Evolutionary conservation across 1,140 invertebrate genomes (phyloP), one percentile per base, ranked within the genome.

Genomic region (Eumaeus atala): DNA sequence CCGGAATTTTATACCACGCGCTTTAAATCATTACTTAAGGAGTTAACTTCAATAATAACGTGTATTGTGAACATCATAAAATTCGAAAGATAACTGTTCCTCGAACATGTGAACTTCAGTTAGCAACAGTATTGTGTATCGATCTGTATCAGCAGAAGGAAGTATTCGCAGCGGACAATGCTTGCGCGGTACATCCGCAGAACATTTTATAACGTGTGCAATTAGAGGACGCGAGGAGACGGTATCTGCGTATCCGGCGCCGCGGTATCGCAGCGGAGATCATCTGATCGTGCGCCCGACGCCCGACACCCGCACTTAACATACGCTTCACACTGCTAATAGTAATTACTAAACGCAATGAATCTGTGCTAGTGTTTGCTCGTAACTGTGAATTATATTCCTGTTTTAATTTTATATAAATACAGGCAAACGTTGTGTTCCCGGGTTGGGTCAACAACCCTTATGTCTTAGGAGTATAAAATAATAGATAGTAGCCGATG

Each of bases 251-350:
- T 70, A 76, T 78, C 77, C 75, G 77, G 70, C 72, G 73, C 70
- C 69, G 69, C 58, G 61, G 64, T 80, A 84, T 82, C 78, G 67
- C 75, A 73, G 79, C 76, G 77, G 78, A 84, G 73, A 84, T 82
- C 77, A 66, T 58, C 57, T 55, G 52, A 62, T 62, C 58, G 49
- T 55, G 44, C 51, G 61, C 51, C 56, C 58, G 56, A 59, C 17
- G 21, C 21, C 40, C 40, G 14, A 37, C 58, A 50, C 58, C 37
- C 58, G 66, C 60, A 68, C 63, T 68, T 56, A 58, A 61, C 58
- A 37, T 61, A 61, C 61, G 54, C 56, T 57, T 57, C 56, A 54
- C 53, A 61, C 59, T 63, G 57, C 59, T 59, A 61, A 63, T 69
- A 64, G 66, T 69, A 66, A 69, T 66, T 62, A 66, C 58, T 54